Conservation (phyloP, 2,113 vertebrate genomes). For the Bubo scandiacus region DNA sequence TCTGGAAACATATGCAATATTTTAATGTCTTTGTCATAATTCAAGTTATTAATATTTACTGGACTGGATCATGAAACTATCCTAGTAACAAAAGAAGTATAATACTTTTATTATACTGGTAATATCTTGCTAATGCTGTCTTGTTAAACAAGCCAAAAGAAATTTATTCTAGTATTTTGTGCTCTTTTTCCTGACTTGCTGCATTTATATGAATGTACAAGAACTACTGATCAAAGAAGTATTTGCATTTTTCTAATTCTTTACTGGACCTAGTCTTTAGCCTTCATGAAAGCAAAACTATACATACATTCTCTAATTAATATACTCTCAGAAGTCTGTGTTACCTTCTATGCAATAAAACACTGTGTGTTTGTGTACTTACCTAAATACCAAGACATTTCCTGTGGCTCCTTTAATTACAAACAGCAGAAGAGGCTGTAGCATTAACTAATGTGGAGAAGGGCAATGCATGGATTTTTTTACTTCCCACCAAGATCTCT, state of each 20-base stretch:
- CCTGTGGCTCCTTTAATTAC: not conserved
- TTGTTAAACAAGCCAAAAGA: not conserved
- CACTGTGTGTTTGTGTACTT: not conserved
- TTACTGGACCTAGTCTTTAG: not conserved
- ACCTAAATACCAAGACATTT: not conserved
- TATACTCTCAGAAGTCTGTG: not conserved
- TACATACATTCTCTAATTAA: not conserved
- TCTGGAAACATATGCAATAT: slow-evolving; percentile 23
- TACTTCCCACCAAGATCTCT: not conserved
- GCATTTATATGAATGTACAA: not conserved
- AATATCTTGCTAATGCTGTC: not conserved
- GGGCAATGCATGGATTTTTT: not conserved
- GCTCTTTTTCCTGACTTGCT: not conserved
- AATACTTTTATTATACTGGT: slow-evolving; percentile 1
- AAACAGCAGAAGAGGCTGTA: not conserved
- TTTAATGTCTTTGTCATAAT: slow-evolving; percentile 25
- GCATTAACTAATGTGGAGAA: not conserved
- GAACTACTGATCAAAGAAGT: not conserved
- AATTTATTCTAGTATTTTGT: not conserved
- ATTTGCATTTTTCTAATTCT: not conserved
- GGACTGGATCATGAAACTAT: not conserved
- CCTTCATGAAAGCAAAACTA: not conserved
- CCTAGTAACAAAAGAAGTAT: not conserved
- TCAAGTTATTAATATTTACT: slow-evolving; percentile 43
- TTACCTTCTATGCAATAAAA: not conserved